Base-by-base conservation (phyloP, 2,888 invertebrate genomes). In the Sericinus montela region DNA sequence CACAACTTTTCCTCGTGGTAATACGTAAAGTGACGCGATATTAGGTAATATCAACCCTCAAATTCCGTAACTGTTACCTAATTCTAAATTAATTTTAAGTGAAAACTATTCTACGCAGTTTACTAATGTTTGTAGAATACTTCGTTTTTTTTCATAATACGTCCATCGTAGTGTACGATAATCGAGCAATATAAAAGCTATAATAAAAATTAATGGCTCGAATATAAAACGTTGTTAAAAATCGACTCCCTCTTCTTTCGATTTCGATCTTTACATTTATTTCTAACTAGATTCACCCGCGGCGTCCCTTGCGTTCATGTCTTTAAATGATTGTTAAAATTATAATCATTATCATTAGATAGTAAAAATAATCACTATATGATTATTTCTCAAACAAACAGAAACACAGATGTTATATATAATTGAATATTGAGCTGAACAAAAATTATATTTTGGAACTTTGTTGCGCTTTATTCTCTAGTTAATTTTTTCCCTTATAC, bases 181-280 rank as follows among this genome's bases (percentile, higher is more conserved):
- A 72, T 69, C 56, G 64, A 52, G 56, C 57, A 64, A 60, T 70
- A 66, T 69, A 70, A 63, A 57, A 53, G 47, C 56, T 53, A 50
- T 57, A 62, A 74, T 80, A 74, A 80, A 77, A 79, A 72, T 76
- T 75, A 72, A 79, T 70, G 77, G 75, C 59, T 69, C 65, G 69
- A 66, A 81, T 76, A 79, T 77, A 68, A 70, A 71, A 72, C 68
- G 69, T 71, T 65, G 65, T 66, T 67, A 65, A 67, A 62, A 65
- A 74, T 71, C 62, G 65, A 63, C 64, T 65, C 69, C 67, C 67
- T 74, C 69, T 62, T 68, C 63, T 62, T 67, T 65, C 59, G 2
- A 19, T 19, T n/a, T n/a, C n/a, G n/a, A n/a, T n/a, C n/a, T 72
- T 4, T 36, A 36, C 16, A 10, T 13, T 7, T 38, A 25, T 70